Conservation (phyloP, 92 coral and sea anemone species). For the Anthopleura xanthogrammica region DNA sequence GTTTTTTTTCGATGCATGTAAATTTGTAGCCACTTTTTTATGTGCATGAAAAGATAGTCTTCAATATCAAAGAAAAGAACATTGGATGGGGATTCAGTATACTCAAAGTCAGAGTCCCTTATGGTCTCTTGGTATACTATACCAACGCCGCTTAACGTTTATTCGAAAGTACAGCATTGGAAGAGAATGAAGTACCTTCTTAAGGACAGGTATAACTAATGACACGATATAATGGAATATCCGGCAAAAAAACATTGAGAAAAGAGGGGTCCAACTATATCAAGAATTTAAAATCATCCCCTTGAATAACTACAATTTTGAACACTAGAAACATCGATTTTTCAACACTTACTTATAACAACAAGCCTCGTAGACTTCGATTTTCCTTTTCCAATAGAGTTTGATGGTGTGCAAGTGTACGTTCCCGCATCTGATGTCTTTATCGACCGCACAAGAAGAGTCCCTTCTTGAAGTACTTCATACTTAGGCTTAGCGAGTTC, state of each 20-base stretch:
- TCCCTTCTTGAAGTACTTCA: slow-evolving; percentile 73
- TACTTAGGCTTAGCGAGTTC: slow-evolving; percentile 52
- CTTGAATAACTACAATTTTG: neutral
- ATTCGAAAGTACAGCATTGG: too few relatives aligned
- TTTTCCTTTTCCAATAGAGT: slow-evolving; percentile 74
- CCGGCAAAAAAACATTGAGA: too few relatives aligned
- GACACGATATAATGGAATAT: too few relatives aligned
- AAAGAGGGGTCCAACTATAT: neutral
- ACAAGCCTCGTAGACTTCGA: slow-evolving; percentile 61
- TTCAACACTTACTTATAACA: slow-evolving; percentile 63
- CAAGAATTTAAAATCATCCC: neutral
- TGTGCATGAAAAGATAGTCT: too few relatives aligned
- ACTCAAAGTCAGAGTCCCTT: too few relatives aligned
- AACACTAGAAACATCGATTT: neutral
- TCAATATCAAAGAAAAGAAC: too few relatives aligned
- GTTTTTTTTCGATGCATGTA: neutral
- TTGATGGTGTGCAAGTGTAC: slow-evolving; percentile 84
- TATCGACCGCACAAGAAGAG: slow-evolving; percentile 71
- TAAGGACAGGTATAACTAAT: too few relatives aligned
- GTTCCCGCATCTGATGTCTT: slow-evolving; percentile 79
- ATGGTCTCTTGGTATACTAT: too few relatives aligned
- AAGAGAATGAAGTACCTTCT: too few relatives aligned
- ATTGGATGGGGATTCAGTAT: too few relatives aligned
- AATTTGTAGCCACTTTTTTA: too few relatives aligned
- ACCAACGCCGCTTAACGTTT: too few relatives aligned